Percentiles rank a stretch among this genome's conserved stretches.
Conservation (phyloP, 1,140 invertebrate genomes). For the Archegozetes longisetosus region DNA sequence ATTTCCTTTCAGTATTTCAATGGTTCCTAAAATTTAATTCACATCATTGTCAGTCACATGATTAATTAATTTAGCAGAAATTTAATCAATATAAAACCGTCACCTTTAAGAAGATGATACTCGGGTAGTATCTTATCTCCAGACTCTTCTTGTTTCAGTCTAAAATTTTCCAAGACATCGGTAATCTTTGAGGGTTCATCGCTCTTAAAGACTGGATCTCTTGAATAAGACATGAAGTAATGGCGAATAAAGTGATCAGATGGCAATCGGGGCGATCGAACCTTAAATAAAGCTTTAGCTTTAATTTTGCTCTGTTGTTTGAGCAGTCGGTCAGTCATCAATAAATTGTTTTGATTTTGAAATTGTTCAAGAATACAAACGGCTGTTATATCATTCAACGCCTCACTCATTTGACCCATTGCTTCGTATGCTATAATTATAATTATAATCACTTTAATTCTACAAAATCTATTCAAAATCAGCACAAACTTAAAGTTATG, state of each 20-base stretch:
- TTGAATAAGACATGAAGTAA: conserved; percentile 66
- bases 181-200: conserved; percentile 23
- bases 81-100: background rate
- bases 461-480: conserved; percentile 5
- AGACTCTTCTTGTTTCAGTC: background rate
- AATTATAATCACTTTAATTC: conserved; percentile 9
- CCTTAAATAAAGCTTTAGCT: conserved; percentile 37
- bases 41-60: background rate
- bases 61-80: no score
- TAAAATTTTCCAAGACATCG: conserved; percentile 6
- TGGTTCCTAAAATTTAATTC: conserved; percentile 10
- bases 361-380: conserved; percentile 80
- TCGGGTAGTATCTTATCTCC: conserved; percentile 1
- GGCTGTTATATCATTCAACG: conserved; percentile 56
- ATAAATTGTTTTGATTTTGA: conserved; percentile 53
- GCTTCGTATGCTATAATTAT: conserved; percentile 5
- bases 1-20: conserved; percentile 15
- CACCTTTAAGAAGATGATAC: conserved; percentile 12
- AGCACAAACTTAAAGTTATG: conserved; percentile 10
- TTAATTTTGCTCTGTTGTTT: conserved; percentile 45
- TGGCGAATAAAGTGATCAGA: conserved; percentile 65
- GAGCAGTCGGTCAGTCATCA: conserved; percentile 66
- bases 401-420: conserved; percentile 6
- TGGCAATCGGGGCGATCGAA: conserved; percentile 50
- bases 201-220: conserved; percentile 47